A percentile compares a stretch with the other conserved stretches of the same genome.
phyloP scores from a whole-genome alignment of 1,140 invertebrate genomes.

The Neomicropteryx cornuta region DNA sequence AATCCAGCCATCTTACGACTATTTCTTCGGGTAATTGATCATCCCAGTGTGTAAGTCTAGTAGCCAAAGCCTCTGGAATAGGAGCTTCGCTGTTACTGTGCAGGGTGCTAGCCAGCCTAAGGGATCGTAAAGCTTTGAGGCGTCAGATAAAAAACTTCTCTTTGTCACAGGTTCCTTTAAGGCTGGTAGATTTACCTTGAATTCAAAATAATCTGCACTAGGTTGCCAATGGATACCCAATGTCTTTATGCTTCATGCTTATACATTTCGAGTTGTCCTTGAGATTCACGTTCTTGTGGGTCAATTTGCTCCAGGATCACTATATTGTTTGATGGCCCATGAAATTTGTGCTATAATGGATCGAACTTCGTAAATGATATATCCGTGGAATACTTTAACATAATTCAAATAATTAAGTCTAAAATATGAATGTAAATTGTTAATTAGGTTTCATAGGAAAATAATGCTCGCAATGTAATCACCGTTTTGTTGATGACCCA shows the following conservation, averaged over 20 bases:
- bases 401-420: no score
- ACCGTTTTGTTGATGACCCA: no score
- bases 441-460: no score
- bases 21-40: slow-evolving; percentile 13
- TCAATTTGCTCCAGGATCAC: slow-evolving; percentile 11
- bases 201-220: slow-evolving; percentile 14
- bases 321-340: slow-evolving; percentile 15
- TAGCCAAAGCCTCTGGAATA: slow-evolving; percentile 29
- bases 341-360: no score
- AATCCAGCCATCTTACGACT: no score
- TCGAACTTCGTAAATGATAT: no score
- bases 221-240: slow-evolving; percentile 17
- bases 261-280: slow-evolving; percentile 7
- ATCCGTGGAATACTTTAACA: no score
- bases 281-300: neutral
- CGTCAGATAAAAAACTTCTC: slow-evolving; percentile 17
- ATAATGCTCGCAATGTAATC: no score
- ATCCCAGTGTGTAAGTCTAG: slow-evolving; percentile 23
- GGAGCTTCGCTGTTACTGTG: slow-evolving; percentile 24
- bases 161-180: slow-evolving; percentile 13
- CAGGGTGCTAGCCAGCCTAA: slow-evolving; percentile 26
- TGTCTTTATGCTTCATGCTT: slow-evolving; percentile 13
- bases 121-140: slow-evolving; percentile 21
- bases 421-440: no score
- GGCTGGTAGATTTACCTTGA: slow-evolving; percentile 10